Evolutionary conservation across 1,140 invertebrate genomes (phyloP), one percentile per base, ranked within the genome.

Genomic region (Nasonia vitripennis): DNA sequence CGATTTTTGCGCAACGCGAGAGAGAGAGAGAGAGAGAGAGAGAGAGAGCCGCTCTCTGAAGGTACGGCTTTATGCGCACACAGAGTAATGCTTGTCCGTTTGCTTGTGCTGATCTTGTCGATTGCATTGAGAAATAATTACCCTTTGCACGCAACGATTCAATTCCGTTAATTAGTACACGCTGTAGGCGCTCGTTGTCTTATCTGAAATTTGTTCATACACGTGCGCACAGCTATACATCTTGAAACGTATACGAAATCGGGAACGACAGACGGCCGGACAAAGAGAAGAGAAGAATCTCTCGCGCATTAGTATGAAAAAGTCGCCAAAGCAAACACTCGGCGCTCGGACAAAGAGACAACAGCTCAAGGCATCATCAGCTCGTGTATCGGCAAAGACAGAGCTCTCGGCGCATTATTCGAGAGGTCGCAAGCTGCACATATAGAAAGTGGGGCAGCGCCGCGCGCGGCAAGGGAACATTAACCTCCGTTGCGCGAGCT

Each of bases 381-480:
- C 14, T 2, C 11, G 14, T 51, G 4, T 62, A 62, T 62, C 55
- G 55, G 20, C 55, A 62, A 62, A 62, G 55, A 62, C 55, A n/a
- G 41, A 62, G 48, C 48, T 12, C 45, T 10, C 48, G 17, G 55
- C 7, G 55, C 6, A 20, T 62, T 62, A 17, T 27, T 27, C 20
- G 51, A 48, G 37, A 73, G 23, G 41, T 23, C 67, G 67, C 67
- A 17, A 17, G 17, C 55, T 23, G 10, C 62, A 67, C 17, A 62
- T 62, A 62, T 62, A 20, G 79, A 81, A 81, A 81, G 79, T 81
- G 68, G 79, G 79, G 67, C 79, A 73, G 4, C 41, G 23, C 37
- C 27, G 27, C 27, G 27, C 27, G 27, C 62, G 41, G 27, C 37
- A n/a, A 81, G n/a, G 68, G 68, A 81, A 68, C 79, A 14, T 81